Conservation (phyloP, 2,888 invertebrate genomes). For the Epirrhoe alternata region DNA sequence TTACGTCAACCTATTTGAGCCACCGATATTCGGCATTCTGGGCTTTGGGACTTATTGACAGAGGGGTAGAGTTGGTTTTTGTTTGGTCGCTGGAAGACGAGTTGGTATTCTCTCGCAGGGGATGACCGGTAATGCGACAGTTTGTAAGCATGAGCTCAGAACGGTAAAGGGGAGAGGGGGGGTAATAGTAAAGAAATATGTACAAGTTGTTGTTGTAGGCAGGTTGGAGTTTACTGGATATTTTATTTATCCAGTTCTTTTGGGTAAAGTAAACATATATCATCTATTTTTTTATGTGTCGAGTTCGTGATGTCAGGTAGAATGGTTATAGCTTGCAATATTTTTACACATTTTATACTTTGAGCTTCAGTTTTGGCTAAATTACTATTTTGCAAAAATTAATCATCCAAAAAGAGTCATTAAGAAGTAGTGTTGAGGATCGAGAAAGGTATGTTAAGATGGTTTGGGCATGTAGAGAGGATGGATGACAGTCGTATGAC, state of each 20-base stretch:
- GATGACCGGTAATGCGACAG: slow-evolving; percentile 82
- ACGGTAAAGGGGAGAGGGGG: slow-evolving; percentile 54
- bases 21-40: slow-evolving; percentile 51
- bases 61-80: slow-evolving; percentile 57
- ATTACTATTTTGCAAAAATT: background rate
- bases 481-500: too few species aligned
- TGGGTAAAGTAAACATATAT: slow-evolving; percentile 47
- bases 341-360: slow-evolving; percentile 4
- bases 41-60: slow-evolving; percentile 47
- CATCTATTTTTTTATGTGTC: slow-evolving; percentile 43
- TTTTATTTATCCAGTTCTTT: slow-evolving; percentile 65
- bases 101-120: slow-evolving; percentile 67
- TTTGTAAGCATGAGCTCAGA: slow-evolving; percentile 84
- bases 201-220: slow-evolving; percentile 73
- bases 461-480: too few species aligned
- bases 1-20: slow-evolving; percentile 48
- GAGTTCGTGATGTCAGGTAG: slow-evolving; percentile 40
- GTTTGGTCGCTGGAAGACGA: slow-evolving; percentile 46
- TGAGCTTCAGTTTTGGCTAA: background rate
- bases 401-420: too few species aligned
- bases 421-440: too few species aligned
- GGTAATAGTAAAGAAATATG: slow-evolving; percentile 76
- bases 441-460: too few species aligned
- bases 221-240: slow-evolving; percentile 64
- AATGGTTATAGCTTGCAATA: slow-evolving; percentile 13